Percentiles rank a stretch among this genome's conserved stretches.
These are phyloP conservation scores for Gymnosoma rotundatum DNA, from an alignment of 2,888 invertebrate genomes.

Conservation along the genomic window DNA sequence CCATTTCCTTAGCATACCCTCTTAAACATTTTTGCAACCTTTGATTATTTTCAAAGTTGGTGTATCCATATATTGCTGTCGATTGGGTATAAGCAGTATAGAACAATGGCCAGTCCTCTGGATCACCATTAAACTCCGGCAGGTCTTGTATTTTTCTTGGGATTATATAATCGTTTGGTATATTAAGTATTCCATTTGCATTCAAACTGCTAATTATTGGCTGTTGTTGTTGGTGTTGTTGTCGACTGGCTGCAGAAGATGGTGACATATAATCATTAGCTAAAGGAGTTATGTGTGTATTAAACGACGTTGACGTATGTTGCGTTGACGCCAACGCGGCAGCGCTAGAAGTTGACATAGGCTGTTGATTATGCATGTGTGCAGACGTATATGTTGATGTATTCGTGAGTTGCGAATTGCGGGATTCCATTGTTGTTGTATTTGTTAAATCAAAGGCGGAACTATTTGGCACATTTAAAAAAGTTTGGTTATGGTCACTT, in stretches of 20 bases:
- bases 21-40: slow-evolving; percentile 50
- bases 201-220: background rate
- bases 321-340: background rate
- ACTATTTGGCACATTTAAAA: slow-evolving; percentile 16
- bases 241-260: background rate
- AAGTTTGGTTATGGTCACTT: slow-evolving; percentile 28
- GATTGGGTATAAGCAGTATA: slow-evolving; percentile 35
- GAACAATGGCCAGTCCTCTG: slow-evolving; percentile 65
- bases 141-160: slow-evolving; percentile 55
- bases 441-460: slow-evolving; percentile 23
- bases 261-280: background rate
- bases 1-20: slow-evolving; percentile 51
- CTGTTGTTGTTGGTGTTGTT: background rate
- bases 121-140: slow-evolving; percentile 53
- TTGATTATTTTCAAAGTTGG: slow-evolving; percentile 60
- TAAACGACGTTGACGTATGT: background rate
- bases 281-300: background rate
- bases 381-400: slow-evolving; percentile 3
- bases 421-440: slow-evolving; percentile 6
- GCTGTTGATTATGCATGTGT: background rate
- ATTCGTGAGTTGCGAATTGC: background rate
- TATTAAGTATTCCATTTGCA: background rate
- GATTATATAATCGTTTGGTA: background rate
- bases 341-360: background rate
- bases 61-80: slow-evolving; percentile 38